Base-by-base conservation (phyloP, 2,113 vertebrate species). In the Cercocebus atys region DNA sequence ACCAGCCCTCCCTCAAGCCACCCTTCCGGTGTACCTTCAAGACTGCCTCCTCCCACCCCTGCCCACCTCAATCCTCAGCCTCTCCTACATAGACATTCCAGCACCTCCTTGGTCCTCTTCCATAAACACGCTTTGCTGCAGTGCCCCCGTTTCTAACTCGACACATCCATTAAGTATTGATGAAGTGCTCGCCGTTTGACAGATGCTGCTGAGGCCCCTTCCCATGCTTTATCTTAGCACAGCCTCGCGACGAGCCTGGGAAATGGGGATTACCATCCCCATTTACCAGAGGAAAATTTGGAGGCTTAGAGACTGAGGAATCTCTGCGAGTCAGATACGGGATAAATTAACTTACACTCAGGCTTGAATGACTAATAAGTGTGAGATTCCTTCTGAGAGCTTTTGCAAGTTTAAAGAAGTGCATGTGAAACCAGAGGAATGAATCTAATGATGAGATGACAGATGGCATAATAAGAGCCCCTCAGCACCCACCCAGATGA, bases 161-260 rank as follows among this genome's bases (percentile, higher is more conserved):
- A 9, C 30, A n/a, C 20, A 1, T 1, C 14, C 61, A 8, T 4
- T 13, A 32, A 50, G 8, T 3, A 78, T 9, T 2, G 1, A 32
- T 0, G 8, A 35, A 10, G 30, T 52, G 0, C 5, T 20, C 9
- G 0, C 32, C 2, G 0, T 11, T 45, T 4, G 32, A 83, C 76
- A n/a, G n/a, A 3, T 5, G 18, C 20, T 25, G 11, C 59, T 5
- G 0, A 0, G 25, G 68, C 38, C 43, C 52, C 52, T 43, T 27
- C 4, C 3, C 1, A 1, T 2, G 59, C 3, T n/a, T 55, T 25
- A 17, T 47, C 52, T 22, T n/a, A 16, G 6, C 6, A 4, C 45
- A 25, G 2, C 61, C 47, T 32, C 40, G 5, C 3, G 23, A 8
- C 13, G 43, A 40, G 30, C 38, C 40, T 13, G 20, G 23, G 20